A percentile compares a stretch with the other conserved stretches of the same genome.
Evolutionary conservation across 2,888 invertebrate genomes (phyloP).

Genomic region (Acleris holmiana): DNA sequence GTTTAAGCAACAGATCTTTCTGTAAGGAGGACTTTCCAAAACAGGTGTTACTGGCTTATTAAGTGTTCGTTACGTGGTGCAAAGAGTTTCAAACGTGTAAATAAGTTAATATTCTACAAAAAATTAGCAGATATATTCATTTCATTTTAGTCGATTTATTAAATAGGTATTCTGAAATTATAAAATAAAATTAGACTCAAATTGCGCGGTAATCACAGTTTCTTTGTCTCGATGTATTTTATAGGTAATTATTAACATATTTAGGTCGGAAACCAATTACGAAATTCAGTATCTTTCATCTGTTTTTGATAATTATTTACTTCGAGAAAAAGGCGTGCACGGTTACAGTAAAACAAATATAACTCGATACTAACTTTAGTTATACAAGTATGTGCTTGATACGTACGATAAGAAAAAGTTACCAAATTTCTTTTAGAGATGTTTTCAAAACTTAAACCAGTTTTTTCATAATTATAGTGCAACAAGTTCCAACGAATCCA

Average conservation of each 20-base stretch:
- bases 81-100: slow-evolving; percentile 37
- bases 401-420: too few species aligned
- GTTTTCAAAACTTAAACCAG: too few species aligned
- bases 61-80: slow-evolving; percentile 34
- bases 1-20: slow-evolving; percentile 33
- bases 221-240: background rate
- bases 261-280: slow-evolving; percentile 11
- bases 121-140: slow-evolving; percentile 24
- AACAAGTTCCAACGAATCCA: too few species aligned
- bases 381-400: too few species aligned
- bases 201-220: background rate
- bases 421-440: too few species aligned
- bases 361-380: too few species aligned
- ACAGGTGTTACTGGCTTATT: slow-evolving; percentile 40
- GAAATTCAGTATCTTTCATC: slow-evolving; percentile 3
- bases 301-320: too few species aligned
- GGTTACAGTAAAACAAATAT: too few species aligned
- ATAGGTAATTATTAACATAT: slow-evolving; percentile 11
- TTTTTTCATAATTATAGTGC: too few species aligned
- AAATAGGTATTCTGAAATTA: slow-evolving; percentile 18
- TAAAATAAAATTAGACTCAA: slow-evolving; percentile 17
- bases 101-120: slow-evolving; percentile 32
- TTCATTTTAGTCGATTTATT: slow-evolving; percentile 5
- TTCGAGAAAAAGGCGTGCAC: too few species aligned
- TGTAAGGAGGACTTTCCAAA: slow-evolving; percentile 36